Evolutionary conservation across 1,140 invertebrate genomes (phyloP), one percentile per base, ranked within the genome.

Genomic region (Leptinotarsa texana): DNA sequence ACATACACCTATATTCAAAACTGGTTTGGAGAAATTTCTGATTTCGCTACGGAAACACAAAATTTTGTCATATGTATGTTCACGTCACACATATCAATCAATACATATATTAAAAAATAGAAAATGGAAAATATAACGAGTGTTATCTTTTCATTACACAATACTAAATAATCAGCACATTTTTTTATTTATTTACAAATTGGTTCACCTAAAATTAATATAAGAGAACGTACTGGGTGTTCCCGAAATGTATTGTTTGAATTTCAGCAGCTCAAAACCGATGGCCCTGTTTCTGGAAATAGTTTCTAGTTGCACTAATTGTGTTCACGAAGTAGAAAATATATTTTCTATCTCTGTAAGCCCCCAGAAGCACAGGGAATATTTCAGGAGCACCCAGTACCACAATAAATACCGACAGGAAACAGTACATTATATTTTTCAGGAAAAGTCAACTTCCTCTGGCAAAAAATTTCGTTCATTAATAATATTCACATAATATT

Each of bases 61-160:
- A 42, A 57, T 57, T 57, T 57, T 57, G 51, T 18, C 18, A 42
- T 42, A 68, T 68, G 66, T 68, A 68, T n/a, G 18, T 68, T 42
- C 66, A 2, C 42, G 42, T 47, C 15, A 49, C 42, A 68, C 66
- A 18, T 68, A 68, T 8, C 27, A 57, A 68, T 33, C 27, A 57
- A 57, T 57, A 68, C 66, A 68, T 47, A 68, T 68, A 68, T 27
- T 68, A 68, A 68, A 68, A 68, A 42, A 68, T 68, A 68, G 42
- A 68, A 68, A 68, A 68, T 68, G 66, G 66, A 68, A 68, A 68
- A 68, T 68, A 68, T 68, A 68, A 68, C 66, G 66, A 68, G 66
- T 68, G 66, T 68, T 68, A 68, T 68, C 51, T 57, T 57, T 57
- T 57, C 51, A 57, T 13, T 57, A 18, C 51, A 57, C 51, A 57